phyloP scores from a whole-genome alignment of 2,888 invertebrate species.

The Conchocele bisecta region DNA sequence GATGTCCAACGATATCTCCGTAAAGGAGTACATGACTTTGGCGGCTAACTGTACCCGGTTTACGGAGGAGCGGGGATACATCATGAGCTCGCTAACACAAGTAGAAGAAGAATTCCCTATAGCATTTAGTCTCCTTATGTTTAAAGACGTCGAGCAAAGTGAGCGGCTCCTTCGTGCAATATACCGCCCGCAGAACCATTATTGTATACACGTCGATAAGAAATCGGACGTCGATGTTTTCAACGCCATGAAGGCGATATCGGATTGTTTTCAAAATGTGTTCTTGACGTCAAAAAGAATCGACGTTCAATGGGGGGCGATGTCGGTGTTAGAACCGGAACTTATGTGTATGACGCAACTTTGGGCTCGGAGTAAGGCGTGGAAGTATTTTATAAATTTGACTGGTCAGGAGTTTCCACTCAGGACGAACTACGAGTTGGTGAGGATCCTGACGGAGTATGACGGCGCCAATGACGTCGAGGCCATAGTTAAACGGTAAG shows the following conservation, averaged over 20 bases:
- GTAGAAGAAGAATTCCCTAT: slow-evolving; percentile 71
- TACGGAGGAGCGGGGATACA: slow-evolving; percentile 41
- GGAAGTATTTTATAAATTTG: slow-evolving; percentile 79
- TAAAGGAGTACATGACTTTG: slow-evolving; percentile 10
- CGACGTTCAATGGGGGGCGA: slow-evolving; percentile 72
- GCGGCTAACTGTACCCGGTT: slow-evolving; percentile 50
- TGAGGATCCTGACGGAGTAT: slow-evolving; percentile 70
- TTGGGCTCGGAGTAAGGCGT: slow-evolving; percentile 52
- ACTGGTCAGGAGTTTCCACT: slow-evolving; percentile 78
- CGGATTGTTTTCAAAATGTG: slow-evolving; percentile 75
- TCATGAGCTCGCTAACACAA: slow-evolving; percentile 55
- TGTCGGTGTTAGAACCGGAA: slow-evolving; percentile 73
- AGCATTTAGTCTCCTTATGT: slow-evolving; percentile 75
- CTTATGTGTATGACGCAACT: slow-evolving; percentile 76
- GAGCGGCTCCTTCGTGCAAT: slow-evolving; percentile 75
- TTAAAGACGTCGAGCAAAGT: slow-evolving; percentile 70
- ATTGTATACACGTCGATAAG: slow-evolving; percentile 78
- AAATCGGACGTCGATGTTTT: slow-evolving; percentile 63
- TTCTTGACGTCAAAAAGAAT: slow-evolving; percentile 64
- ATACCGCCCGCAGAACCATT: slow-evolving; percentile 78
- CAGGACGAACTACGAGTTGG: slow-evolving; percentile 76
- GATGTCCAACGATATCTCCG: too few relatives aligned
- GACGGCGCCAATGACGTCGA: slow-evolving; percentile 77
- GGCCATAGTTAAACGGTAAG: slow-evolving; percentile 59
- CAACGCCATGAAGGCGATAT: slow-evolving; percentile 59